Evolutionary conservation across 1,140 invertebrate genomes (phyloP), one percentile per base, ranked within the genome.

Genomic region (Leucophenga varia): DNA sequence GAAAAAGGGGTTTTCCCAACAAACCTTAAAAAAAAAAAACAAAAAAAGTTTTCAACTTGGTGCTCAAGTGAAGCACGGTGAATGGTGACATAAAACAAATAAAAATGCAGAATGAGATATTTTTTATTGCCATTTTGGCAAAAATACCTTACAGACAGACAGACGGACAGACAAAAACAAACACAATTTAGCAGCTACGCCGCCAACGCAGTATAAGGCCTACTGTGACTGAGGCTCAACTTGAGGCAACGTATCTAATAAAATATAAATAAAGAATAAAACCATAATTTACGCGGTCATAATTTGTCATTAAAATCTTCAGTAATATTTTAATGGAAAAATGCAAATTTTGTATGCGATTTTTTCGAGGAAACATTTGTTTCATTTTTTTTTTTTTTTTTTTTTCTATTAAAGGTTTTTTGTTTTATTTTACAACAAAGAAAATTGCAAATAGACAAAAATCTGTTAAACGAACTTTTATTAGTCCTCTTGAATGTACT

Each of bases 241-340:
- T n/a, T 42, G 30, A 34, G 21, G 42, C 42, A 47, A 59, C 55
- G 53, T 40, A n/a, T n/a, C n/a, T n/a, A n/a, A n/a, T n/a, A n/a
- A 48, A 51, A 54, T 36, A 54, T 64, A 65, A 65, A 59, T 55
- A 64, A 52, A 49, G 42, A 32, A 25, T 43, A 54, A 55, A 42
- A 51, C 44, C 56, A 65, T 70, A 70, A 70, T 70, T 70, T 69
- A 70, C 64, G 65, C 65, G 51, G 47, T 59, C 65, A 70, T 70
- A 70, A 70, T 70, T 70, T 70, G 65, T 70, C 65, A 70, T 70
- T 69, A 70, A 69, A 70, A 70, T 70, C 65, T 70, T 64, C 43
- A 44, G 43, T 57, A 69, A 70, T 67, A 67, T 67, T 67, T 67
- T 67, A 63, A 67, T 67, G 63, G 67, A 67, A 63, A 67, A 67